Conservation (phyloP, 2,797 vertebrate species). For the Macropus fuliginosus region DNA sequence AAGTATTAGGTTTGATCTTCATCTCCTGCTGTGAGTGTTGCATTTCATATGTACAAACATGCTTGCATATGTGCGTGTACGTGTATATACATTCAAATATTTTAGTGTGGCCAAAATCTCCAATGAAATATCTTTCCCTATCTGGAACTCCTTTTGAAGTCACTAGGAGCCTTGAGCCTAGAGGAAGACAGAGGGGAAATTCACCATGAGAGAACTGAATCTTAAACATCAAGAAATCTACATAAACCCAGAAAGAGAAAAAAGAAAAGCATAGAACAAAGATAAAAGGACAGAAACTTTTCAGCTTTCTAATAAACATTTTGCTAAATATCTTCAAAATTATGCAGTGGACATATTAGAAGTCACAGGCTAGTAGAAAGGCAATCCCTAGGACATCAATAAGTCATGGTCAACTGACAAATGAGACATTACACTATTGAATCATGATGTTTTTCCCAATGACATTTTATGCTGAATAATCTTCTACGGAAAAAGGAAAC, state of each 20-base stretch:
- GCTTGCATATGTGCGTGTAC: neutral
- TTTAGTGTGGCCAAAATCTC: conserved; percentile 19
- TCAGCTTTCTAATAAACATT: conserved; percentile 51
- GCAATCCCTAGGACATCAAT: conserved; percentile 60
- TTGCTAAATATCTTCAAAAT: conserved; percentile 54
- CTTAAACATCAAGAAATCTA: conserved; percentile 12
- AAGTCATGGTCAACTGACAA: conserved; percentile 53
- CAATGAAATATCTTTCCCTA: neutral
- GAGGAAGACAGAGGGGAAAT: neutral
- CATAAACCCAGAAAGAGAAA: conserved; percentile 14
- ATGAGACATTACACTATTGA: conserved; percentile 48
- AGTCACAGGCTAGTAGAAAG: conserved; percentile 54
- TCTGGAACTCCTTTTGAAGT: conserved; percentile 23
- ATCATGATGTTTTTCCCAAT: conserved; percentile 53
- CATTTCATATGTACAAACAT: neutral
- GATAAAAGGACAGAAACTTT: conserved; percentile 50
- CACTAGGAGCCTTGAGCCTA: neutral
- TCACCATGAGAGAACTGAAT: neutral
- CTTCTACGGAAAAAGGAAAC: conserved; percentile 51
- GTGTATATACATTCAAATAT: neutral
- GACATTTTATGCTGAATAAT: conserved; percentile 39
- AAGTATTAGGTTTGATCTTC: conserved; percentile 12
- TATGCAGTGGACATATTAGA: conserved; percentile 47
- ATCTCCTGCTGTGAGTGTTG: neutral
- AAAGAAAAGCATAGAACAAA: neutral